Conservation (phyloP, 2,888 invertebrate species). For the Agrochola lychnidis region DNA sequence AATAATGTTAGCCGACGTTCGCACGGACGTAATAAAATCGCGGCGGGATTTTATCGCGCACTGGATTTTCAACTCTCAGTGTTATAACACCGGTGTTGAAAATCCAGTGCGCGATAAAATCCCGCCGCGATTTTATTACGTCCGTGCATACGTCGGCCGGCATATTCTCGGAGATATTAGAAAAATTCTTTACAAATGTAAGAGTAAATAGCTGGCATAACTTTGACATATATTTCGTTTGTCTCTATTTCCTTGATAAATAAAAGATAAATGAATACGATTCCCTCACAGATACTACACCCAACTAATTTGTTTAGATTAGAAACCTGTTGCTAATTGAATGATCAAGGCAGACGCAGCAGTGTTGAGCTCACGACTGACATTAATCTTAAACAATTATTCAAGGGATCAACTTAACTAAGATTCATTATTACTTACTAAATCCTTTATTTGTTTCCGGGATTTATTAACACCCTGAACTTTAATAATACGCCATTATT, state of each 20-base stretch:
- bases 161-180: too few species aligned
- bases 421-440: conserved; percentile 35
- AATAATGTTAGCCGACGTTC: too few species aligned
- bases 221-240: background rate
- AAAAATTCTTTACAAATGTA: background rate
- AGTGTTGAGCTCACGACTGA: background rate
- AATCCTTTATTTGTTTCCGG: conserved; percentile 20
- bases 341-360: conserved; percentile 14
- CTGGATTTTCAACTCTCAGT: too few species aligned
- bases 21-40: too few species aligned
- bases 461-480: background rate
- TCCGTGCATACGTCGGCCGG: too few species aligned
- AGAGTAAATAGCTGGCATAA: background rate
- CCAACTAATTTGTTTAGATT: conserved; percentile 17
- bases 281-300: background rate
- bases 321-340: conserved; percentile 39
- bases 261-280: background rate
- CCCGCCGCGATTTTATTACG: too few species aligned
- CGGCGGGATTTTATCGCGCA: too few species aligned
- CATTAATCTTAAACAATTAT: conserved; percentile 40
- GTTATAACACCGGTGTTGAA: too few species aligned
- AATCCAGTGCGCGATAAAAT: too few species aligned
- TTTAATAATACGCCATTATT: too few species aligned
- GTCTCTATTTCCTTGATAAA: background rate
- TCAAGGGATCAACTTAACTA: conserved; percentile 24